phyloP scores from a whole-genome alignment of 2,113 vertebrate genomes.

The Syrmaticus mikado region DNA sequence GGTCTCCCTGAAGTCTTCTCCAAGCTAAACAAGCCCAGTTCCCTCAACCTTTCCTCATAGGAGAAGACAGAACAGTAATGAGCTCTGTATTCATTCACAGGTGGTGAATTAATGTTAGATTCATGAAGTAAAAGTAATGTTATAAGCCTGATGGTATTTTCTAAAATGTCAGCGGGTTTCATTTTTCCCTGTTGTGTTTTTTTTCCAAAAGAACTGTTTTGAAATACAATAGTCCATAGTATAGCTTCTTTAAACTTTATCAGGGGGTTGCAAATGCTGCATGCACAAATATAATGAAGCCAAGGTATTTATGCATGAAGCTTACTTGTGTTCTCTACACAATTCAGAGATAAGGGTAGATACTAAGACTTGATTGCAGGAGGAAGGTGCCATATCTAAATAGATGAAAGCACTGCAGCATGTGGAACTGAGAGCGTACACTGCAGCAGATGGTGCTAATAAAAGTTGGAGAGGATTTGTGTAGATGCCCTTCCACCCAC shows the following conservation, averaged over 20 bases:
- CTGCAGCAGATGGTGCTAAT: neutral
- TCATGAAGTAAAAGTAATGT: neutral
- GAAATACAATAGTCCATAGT: no score
- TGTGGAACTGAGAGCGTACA: neutral
- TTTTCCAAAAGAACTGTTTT: neutral
- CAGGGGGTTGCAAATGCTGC: neutral
- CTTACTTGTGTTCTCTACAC: neutral
- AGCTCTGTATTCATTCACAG: neutral
- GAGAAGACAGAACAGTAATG: neutral
- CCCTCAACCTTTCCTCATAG: no score
- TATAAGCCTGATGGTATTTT: neutral
- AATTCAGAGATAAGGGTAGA: neutral
- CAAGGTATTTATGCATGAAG: neutral
- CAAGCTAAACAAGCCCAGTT: no score
- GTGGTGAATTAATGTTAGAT: neutral
- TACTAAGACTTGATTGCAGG: neutral
- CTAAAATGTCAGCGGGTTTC: neutral
- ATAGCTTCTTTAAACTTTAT: neutral
- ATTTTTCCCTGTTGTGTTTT: neutral
- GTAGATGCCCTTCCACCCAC: neutral
- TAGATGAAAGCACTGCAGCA: neutral
- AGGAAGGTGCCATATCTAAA: neutral
- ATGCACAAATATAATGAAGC: no score
- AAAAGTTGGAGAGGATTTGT: neutral
- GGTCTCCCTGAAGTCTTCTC: no score